These are phyloP conservation scores for Drosophila emarginata DNA, from an alignment of 2,888 invertebrate genomes.

Conservation along the genomic window DNA sequence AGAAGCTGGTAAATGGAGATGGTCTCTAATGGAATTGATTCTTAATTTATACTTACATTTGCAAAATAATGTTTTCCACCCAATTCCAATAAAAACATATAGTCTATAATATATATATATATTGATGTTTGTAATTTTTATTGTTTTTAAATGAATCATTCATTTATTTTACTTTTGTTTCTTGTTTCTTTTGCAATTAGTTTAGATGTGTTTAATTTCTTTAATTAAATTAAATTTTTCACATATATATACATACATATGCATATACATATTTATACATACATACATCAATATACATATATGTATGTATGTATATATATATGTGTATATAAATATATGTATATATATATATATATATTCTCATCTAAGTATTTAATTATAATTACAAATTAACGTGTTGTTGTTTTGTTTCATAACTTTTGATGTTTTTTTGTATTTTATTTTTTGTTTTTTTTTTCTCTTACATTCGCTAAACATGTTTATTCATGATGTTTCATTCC, in stretches of 20 bases:
- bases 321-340: neutral
- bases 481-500: neutral
- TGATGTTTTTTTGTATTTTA: neutral
- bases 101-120: conserved; percentile 16
- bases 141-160: conserved; percentile 68
- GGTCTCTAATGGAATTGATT: too few species aligned
- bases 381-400: conserved; percentile 5
- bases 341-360: neutral
- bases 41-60: neutral
- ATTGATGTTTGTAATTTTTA: conserved; percentile 75
- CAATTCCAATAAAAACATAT: neutral
- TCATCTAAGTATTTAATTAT: neutral
- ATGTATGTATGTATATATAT: neutral
- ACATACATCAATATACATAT: neutral
- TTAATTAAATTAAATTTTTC: conserved; percentile 9
- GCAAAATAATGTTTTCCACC: neutral
- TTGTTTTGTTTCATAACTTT: neutral
- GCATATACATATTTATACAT: neutral
- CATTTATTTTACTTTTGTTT: conserved; percentile 49
- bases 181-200: conserved; percentile 63
- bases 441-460: neutral
- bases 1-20: too few species aligned
- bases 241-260: neutral
- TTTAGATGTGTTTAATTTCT: conserved; percentile 6
- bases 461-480: conserved; percentile 5